Evolutionary conservation across 2,888 invertebrate species (phyloP).

Genomic region (Drosophila cognata): DNA sequence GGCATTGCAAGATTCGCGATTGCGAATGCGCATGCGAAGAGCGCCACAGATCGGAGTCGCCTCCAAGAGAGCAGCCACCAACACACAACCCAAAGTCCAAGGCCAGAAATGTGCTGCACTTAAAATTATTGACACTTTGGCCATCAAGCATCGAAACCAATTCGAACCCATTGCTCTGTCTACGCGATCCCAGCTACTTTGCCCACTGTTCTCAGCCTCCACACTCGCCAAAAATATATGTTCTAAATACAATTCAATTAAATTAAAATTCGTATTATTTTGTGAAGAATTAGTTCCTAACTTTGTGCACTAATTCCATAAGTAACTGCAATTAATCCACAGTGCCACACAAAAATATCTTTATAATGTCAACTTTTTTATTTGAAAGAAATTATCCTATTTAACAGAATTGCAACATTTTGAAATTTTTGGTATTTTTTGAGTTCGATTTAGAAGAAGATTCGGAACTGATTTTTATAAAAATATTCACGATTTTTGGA

Average conservation of each 20-base stretch:
- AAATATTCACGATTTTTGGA: neutral
- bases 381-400: neutral
- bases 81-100: neutral
- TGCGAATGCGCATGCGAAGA: slow-evolving; percentile 11
- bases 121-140: slow-evolving; percentile 77
- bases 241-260: neutral
- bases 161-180: slow-evolving; percentile 24
- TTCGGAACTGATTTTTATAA: no score
- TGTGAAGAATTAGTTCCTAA: neutral
- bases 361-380: neutral
- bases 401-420: neutral
- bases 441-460: accelerated
- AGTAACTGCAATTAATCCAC: neutral
- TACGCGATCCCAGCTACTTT: slow-evolving; percentile 71
- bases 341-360: neutral
- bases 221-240: neutral
- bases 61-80: slow-evolving; percentile 32
- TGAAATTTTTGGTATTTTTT: neutral
- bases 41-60: slow-evolving; percentile 15
- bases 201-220: neutral
- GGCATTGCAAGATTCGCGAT: slow-evolving; percentile 2
- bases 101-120: slow-evolving; percentile 65
- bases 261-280: neutral
- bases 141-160: slow-evolving; percentile 8
- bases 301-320: neutral